A percentile compares a stretch with the other conserved stretches of the same genome.
Evolutionary conservation across 2,797 vertebrate genomes (phyloP).

Genomic region (Anas bernieri): DNA sequence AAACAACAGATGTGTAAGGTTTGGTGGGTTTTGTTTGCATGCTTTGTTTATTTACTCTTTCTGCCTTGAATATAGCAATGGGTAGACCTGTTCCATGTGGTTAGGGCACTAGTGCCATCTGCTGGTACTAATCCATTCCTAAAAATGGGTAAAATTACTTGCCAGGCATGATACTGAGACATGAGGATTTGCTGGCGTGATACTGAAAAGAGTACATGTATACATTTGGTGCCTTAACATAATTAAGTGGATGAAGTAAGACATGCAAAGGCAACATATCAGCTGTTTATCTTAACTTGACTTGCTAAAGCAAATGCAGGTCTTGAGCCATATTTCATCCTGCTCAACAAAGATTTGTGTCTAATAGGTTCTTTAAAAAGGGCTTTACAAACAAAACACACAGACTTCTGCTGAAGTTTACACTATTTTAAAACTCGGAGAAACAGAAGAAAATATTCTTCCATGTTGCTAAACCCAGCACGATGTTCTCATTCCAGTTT

Average conservation of each 20-base stretch:
- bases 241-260: background rate
- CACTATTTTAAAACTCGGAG: background rate
- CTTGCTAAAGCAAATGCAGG: background rate
- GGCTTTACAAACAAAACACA: background rate
- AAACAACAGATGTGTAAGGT: background rate
- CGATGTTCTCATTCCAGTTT: background rate
- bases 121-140: background rate
- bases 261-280: background rate
- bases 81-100: rapidly evolving
- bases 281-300: background rate
- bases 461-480: background rate
- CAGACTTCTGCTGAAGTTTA: background rate
- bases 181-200: background rate
- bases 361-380: background rate
- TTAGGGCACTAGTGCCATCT: conserved; percentile 4
- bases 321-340: background rate
- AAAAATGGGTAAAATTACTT: background rate
- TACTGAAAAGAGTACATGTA: background rate
- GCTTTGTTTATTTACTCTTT: background rate
- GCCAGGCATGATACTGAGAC: background rate
- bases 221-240: background rate
- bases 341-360: background rate
- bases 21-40: background rate
- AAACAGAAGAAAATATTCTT: background rate
- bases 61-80: background rate